Evolutionary conservation across 1,140 invertebrate genomes (phyloP).

Genomic region (Cotesia typhae): DNA sequence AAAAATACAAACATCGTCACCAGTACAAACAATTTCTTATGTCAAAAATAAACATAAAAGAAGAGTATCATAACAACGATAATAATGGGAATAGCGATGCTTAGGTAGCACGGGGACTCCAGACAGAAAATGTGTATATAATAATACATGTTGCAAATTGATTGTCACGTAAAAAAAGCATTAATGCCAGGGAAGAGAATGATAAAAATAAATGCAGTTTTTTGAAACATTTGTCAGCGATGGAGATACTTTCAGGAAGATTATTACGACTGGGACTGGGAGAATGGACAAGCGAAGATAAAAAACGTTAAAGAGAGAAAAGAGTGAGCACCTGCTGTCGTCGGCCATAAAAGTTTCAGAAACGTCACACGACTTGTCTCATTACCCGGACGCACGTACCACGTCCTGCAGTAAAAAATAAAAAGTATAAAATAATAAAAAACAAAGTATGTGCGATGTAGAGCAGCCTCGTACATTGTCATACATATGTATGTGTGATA

Average conservation of each 20-base stretch:
- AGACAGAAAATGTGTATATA: too few relatives aligned
- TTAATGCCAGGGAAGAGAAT: slow-evolving; percentile 1
- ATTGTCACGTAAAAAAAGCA: slow-evolving; percentile 16
- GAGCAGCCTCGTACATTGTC: slow-evolving; percentile 14
- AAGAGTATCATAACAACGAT: too few relatives aligned
- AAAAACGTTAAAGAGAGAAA: slow-evolving; percentile 9
- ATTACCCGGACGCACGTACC: slow-evolving; percentile 32
- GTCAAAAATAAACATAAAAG: too few relatives aligned
- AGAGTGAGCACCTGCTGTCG: slow-evolving; percentile 30
- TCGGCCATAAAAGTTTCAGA: slow-evolving; percentile 37
- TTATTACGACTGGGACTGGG: slow-evolving; percentile 18
- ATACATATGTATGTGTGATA: slow-evolving; percentile 6
- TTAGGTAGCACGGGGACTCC: too few relatives aligned
- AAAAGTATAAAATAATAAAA: slow-evolving; percentile 5
- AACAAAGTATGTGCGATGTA: background rate
- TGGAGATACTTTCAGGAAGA: slow-evolving; percentile 28
- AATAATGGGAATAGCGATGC: too few relatives aligned
- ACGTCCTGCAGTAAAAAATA: slow-evolving; percentile 4
- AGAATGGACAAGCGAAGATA: slow-evolving; percentile 14
- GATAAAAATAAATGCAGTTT: slow-evolving; percentile 12
- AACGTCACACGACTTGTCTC: slow-evolving; percentile 34
- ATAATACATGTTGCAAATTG: background rate
- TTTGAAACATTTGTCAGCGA: slow-evolving; percentile 1
- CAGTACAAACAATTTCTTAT: too few relatives aligned
- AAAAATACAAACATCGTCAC: too few relatives aligned